Evolutionary conservation across 2,113 vertebrate genomes (phyloP).

Genomic region (Percina caprodes): DNA sequence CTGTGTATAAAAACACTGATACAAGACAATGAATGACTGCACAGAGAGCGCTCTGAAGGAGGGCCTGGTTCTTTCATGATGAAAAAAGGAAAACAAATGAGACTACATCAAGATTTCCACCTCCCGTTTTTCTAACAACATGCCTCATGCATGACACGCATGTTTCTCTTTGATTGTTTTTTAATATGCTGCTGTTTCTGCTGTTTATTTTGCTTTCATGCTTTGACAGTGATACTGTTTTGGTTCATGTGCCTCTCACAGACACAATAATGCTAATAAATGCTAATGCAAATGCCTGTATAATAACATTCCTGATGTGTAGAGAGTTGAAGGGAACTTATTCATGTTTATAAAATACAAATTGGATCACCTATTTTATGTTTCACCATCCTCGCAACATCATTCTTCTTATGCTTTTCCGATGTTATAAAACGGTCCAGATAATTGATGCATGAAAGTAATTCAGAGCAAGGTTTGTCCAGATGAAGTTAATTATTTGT

Average conservation of each 20-base stretch:
- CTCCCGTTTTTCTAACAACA: constrained; percentile 29
- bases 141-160: constrained; percentile 45
- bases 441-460: constrained; percentile 40
- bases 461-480: constrained; percentile 3
- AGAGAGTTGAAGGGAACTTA: background rate
- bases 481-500: constrained; percentile 38
- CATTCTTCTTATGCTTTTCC: constrained; percentile 1
- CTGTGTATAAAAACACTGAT: constrained; percentile 65
- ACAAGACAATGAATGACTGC: constrained; percentile 39
- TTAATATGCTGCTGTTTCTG: constrained; percentile 63
- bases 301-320: background rate
- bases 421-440: constrained; percentile 5
- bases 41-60: constrained; percentile 30
- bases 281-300: constrained; percentile 16
- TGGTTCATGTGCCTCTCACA: constrained; percentile 36
- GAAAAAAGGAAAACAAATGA: constrained; percentile 49
- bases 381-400: background rate
- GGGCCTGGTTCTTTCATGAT: constrained; percentile 28
- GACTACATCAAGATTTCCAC: constrained; percentile 50
- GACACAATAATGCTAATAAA: constrained; percentile 34
- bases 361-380: background rate
- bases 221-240: constrained; percentile 36
- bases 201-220: constrained; percentile 59
- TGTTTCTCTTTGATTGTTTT: constrained; percentile 63
- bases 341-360: background rate